A percentile compares a stretch with the other conserved stretches of the same genome.
phyloP scores from a whole-genome alignment of 37 sponge, comb jelly and placozoan species.

The Beroe ovata region DNA sequence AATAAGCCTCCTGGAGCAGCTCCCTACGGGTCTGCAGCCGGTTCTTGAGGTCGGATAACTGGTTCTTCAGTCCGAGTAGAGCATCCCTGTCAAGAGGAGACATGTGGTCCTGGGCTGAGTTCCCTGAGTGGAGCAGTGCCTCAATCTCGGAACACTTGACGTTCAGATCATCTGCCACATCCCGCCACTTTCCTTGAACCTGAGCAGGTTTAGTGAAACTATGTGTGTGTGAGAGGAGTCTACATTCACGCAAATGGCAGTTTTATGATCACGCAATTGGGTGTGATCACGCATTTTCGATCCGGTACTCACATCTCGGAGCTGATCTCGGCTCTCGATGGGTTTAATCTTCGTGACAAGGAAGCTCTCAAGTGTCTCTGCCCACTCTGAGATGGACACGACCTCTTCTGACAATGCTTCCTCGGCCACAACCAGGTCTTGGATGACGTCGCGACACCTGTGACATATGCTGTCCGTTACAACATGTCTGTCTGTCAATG shows the following conservation, averaged over 20 bases:
- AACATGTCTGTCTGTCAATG: no score
- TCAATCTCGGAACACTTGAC: conserved; percentile 13
- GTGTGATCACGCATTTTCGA: no score
- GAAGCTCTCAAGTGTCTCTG: conserved; percentile 32
- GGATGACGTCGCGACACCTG: not conserved
- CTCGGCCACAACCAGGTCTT: conserved; percentile 7
- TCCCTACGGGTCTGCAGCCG: conserved; percentile 17
- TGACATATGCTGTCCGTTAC: no score
- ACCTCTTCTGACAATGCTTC: conserved; percentile 56
- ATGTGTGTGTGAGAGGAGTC: no score
- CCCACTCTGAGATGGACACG: conserved; percentile 29
- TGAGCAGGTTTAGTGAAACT: no score
- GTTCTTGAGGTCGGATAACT: not conserved
- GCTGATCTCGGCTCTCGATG: conserved; percentile 38
- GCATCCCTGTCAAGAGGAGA: conserved; percentile 43
- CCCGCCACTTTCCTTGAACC: conserved; percentile 47
- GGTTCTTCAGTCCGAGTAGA: not conserved
- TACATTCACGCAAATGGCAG: no score
- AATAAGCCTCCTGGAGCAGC: conserved; percentile 26
- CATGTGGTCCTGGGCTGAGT: conserved; percentile 26
- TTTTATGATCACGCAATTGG: no score
- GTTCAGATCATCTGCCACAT: conserved; percentile 38
- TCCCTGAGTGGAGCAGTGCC: not conserved
- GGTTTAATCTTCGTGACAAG: conserved; percentile 6
- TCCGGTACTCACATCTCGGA: not conserved